Evolutionary conservation across 2,888 invertebrate genomes (phyloP).

Genomic region (Caenorhabditis sp.): DNA sequence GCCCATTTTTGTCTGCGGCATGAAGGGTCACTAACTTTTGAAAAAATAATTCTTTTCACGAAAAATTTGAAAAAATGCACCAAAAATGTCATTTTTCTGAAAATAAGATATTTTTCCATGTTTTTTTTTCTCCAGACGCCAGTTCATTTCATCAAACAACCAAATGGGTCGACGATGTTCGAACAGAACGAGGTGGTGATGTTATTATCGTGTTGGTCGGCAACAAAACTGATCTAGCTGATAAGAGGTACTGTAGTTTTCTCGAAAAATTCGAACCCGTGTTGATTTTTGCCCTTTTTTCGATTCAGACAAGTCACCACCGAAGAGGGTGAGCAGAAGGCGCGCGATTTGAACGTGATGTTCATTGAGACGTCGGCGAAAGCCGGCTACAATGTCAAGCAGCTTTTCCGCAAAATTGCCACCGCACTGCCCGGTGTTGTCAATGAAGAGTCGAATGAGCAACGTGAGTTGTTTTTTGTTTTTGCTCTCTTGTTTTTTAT

Average conservation of each 20-base stretch:
- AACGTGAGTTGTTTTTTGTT: slow-evolving; percentile 16
- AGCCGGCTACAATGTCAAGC: slow-evolving; percentile 98
- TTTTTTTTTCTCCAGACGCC: slow-evolving; percentile 78
- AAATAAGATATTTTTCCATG: no score
- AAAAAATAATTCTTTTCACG: no score
- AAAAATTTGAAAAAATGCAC: no score
- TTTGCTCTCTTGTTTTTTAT: neutral
- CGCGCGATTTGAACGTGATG: slow-evolving; percentile 98
- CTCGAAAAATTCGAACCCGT: no score
- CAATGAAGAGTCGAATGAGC: slow-evolving; percentile 39
- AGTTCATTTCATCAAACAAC: slow-evolving; percentile 99
- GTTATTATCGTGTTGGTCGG: slow-evolving; percentile 99
- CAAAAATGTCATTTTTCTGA: no score
- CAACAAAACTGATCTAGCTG: slow-evolving; percentile 98
- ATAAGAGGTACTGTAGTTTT: slow-evolving; percentile 81
- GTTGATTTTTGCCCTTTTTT: neutral
- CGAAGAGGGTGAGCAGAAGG: slow-evolving; percentile 97
- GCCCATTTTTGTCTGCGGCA: no score
- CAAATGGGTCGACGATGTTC: slow-evolving; percentile 99
- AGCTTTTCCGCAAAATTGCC: slow-evolving; percentile 96
- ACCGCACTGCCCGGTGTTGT: slow-evolving; percentile 93
- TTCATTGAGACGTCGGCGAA: slow-evolving; percentile 99
- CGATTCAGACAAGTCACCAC: slow-evolving; percentile 81
- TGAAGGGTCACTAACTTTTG: no score
- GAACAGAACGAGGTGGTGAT: slow-evolving; percentile 97